Evolutionary conservation across 2,888 invertebrate species (phyloP).

Genomic region (Aphrophora alni): DNA sequence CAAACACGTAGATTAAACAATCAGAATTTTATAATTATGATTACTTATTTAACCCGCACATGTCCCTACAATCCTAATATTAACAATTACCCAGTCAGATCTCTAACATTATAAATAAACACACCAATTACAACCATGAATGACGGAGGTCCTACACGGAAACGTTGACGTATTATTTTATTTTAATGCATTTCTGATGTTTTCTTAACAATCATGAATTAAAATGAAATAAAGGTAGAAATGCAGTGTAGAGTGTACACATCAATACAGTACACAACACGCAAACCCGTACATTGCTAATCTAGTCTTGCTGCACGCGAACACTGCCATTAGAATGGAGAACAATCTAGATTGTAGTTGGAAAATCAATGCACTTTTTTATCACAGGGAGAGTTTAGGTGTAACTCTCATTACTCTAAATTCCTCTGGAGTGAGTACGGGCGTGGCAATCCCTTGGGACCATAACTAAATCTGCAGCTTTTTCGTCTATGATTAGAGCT

Average conservation of each 20-base stretch:
- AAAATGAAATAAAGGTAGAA: neutral
- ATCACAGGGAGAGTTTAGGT: too few relatives aligned
- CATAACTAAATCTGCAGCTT: too few relatives aligned
- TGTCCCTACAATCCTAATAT: too few relatives aligned
- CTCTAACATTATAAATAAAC: neutral
- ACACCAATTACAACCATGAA: neutral
- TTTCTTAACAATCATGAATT: neutral
- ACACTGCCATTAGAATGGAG: neutral
- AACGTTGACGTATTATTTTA: neutral
- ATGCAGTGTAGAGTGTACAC: neutral
- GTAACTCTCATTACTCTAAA: too few relatives aligned
- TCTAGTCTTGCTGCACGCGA: neutral
- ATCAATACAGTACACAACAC: neutral
- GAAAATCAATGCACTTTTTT: neutral
- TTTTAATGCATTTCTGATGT: constrained; percentile 1
- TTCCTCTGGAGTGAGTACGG: too few relatives aligned
- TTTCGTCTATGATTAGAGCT: too few relatives aligned
- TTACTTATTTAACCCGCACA: too few relatives aligned
- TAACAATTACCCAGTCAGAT: too few relatives aligned
- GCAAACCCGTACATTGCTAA: neutral
- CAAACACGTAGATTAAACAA: too few relatives aligned
- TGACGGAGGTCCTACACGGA: neutral
- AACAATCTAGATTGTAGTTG: neutral
- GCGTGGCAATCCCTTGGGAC: too few relatives aligned
- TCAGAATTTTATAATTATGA: too few relatives aligned